Conservation (phyloP, 2,888 invertebrate species). For the Hemicrepidius hirtus region DNA sequence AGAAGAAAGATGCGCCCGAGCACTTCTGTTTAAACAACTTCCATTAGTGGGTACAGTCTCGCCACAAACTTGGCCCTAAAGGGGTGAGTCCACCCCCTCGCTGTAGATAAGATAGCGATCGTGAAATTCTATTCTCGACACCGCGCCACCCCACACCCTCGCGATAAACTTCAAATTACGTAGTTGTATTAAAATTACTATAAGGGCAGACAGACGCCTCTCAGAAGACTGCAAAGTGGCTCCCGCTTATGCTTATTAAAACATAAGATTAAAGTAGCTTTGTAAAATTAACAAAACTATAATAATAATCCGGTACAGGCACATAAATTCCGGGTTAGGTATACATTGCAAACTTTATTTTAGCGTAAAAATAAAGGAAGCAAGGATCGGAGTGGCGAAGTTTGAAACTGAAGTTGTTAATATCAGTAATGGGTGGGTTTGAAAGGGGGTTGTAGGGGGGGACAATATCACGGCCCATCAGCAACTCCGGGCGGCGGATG, state of each 20-base stretch:
- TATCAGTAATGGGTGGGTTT: slow-evolving; percentile 56
- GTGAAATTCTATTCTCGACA: slow-evolving; percentile 43
- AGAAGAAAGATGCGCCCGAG: slow-evolving; percentile 66
- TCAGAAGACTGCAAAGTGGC: slow-evolving; percentile 17
- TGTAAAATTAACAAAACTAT: slow-evolving; percentile 37
- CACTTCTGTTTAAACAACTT: slow-evolving; percentile 69
- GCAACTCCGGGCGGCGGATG: slow-evolving; percentile 51
- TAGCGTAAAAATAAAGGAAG: slow-evolving; percentile 51
- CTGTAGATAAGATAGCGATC: slow-evolving; percentile 52
- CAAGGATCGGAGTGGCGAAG: slow-evolving; percentile 42
- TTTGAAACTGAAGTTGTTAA: slow-evolving; percentile 53
- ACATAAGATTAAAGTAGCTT: slow-evolving; percentile 34
- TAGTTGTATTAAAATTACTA: slow-evolving; percentile 54
- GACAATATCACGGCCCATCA: slow-evolving; percentile 57
- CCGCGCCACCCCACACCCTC: slow-evolving; percentile 37
- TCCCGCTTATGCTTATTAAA: slow-evolving; percentile 44
- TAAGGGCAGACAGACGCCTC: slow-evolving; percentile 46
- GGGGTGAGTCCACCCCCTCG: slow-evolving; percentile 53
- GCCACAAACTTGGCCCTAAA: slow-evolving; percentile 52
- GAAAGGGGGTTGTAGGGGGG: slow-evolving; percentile 44
- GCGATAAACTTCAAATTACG: slow-evolving; percentile 50
- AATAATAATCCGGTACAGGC: slow-evolving; percentile 26
- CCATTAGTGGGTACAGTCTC: slow-evolving; percentile 66
- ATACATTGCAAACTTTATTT: slow-evolving; percentile 41
- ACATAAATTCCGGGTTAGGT: slow-evolving; percentile 18